These are phyloP conservation scores for Lypha dubia DNA, from an alignment of 2,888 invertebrate genomes.

Conservation along the genomic window DNA sequence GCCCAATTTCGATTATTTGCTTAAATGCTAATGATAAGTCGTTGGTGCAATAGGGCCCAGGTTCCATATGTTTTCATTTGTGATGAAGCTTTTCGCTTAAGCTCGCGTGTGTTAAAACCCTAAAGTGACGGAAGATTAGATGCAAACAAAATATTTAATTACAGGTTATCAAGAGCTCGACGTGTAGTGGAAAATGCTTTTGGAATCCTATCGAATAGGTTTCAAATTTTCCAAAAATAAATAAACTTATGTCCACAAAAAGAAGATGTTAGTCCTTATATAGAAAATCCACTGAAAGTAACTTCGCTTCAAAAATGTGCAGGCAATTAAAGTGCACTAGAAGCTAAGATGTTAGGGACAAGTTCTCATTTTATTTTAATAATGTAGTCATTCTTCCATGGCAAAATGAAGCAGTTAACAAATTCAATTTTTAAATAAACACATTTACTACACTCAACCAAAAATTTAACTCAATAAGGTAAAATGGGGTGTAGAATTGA, in stretches of 20 bases:
- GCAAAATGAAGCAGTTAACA: slow-evolving; percentile 14
- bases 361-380: slow-evolving; percentile 25
- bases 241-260: slow-evolving; percentile 4
- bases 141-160: neutral
- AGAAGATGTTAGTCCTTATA: neutral
- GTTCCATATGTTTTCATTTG: neutral
- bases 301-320: slow-evolving; percentile 18
- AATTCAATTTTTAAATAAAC: slow-evolving; percentile 26
- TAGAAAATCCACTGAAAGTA: neutral
- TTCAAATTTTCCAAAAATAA: no score
- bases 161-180: neutral
- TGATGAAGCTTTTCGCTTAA: slow-evolving; percentile 2
- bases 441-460: no score
- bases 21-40: no score
- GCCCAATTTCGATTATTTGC: no score
- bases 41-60: no score
- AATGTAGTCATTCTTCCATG: slow-evolving; percentile 4
- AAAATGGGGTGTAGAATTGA: no score
- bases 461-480: no score
- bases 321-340: neutral
- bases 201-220: neutral
- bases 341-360: slow-evolving; percentile 12
- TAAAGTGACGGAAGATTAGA: neutral
- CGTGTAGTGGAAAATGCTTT: slow-evolving; percentile 2
- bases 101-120: neutral